Base-by-base conservation (phyloP, 2,797 vertebrate genomes). In the Hippoglossus hippoglossus region DNA sequence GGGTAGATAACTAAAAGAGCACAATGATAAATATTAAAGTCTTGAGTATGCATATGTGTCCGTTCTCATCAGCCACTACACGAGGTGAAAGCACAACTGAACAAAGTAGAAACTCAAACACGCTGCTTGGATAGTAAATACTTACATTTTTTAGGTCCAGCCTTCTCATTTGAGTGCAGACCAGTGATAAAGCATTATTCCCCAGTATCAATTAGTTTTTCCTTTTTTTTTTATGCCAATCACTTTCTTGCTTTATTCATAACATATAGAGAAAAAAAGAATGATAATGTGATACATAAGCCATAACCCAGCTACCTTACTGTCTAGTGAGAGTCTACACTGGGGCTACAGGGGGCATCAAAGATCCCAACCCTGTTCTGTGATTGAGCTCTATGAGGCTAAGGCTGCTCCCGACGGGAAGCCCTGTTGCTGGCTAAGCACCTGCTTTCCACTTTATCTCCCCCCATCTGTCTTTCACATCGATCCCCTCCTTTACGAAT, bases 361-460 rank as follows among this genome's bases (percentile, higher is more conserved):
- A 74, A 75, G 53, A 73, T 79, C 71, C 67, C 63, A 58, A 62
- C 54, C 69, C 36, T 18, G 31, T 10, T 60, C 65, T 19, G 25
- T 36, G 44, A 26, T n/a, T 59, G 44, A 49, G 41, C 7, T 64
- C 65, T 18, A 26, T 34, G 41, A 82, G 77, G 67, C 67, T 31
- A 72, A 81, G 79, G 82, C 73, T 36, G 18, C 73, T 80, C 71
- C 77, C 36, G 3, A 56, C 2, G 26, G 74, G 44, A 87, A 80
- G 28, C 76, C 63, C 67, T 3, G 66, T 36, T 88, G 91, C 91
- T 91, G 89, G 91, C 81, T 61, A 80, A 81, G 85, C 87, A 73
- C 52, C 65, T 76, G 22, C 67, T 80, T 87, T 77, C 67, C 63
- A 59, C 72, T 85, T 87, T 78, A 81, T 56, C 78, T 64, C 67